phyloP scores from a whole-genome alignment of 2,797 vertebrate species.

The Xenops minutus region DNA sequence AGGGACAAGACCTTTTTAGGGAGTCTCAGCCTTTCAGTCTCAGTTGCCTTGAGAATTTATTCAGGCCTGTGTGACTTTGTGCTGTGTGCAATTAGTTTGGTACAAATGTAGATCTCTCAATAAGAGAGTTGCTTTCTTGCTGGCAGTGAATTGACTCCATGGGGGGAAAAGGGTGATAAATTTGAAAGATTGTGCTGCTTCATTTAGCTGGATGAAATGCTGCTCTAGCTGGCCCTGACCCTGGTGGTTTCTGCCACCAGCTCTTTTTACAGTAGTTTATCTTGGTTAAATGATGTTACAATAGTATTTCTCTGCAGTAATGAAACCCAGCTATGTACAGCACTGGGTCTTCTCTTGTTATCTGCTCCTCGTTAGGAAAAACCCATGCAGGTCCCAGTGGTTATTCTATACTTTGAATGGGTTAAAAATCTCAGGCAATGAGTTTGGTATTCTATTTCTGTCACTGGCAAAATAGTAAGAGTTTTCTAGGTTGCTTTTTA shows the following conservation, averaged over 20 bases:
- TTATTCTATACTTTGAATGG: neutral
- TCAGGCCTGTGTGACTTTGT: neutral
- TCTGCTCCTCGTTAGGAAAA: neutral
- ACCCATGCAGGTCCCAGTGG: neutral
- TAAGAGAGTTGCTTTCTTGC: neutral
- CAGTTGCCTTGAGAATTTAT: neutral
- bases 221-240: neutral
- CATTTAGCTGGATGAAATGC: neutral
- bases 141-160: neutral
- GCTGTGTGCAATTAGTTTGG: neutral
- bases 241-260: neutral
- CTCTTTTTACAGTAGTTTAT: neutral
- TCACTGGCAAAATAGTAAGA: neutral
- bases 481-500: neutral
- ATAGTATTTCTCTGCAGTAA: neutral
- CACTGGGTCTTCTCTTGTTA: neutral
- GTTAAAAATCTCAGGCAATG: neutral
- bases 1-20: neutral
- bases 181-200: neutral
- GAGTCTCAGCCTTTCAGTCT: neutral
- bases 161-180: neutral
- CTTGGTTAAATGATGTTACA: neutral
- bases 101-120: neutral
- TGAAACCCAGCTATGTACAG: neutral
- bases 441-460: neutral